Evolutionary conservation across 2,797 vertebrate genomes (phyloP), one percentile per base, ranked within the genome.

Genomic region (Hybognathus amarus): DNA sequence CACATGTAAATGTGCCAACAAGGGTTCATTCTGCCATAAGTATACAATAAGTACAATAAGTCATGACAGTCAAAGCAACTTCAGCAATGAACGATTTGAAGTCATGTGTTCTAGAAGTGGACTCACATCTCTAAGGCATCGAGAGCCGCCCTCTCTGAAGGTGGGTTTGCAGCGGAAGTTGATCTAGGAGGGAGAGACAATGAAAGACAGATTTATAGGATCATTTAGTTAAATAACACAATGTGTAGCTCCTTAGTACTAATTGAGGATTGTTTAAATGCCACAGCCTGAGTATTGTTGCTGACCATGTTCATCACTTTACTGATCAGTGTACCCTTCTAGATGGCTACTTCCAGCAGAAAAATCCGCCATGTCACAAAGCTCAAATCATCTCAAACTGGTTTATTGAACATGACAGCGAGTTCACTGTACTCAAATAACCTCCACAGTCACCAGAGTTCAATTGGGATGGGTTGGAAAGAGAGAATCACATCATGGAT

Each of bases 101-200:
- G n/a, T 40, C 5, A 52, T 54, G 70, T 38, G 40, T 24, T 36
- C 36, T 36, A 36, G n/a, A n/a, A 30, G 7, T 15, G n/a, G 18
- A 85, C 96, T 96, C 92, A 99, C 98, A 86, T 99, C 98, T 95
- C 98, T 94, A 78, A 97, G 95, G 85, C 96, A 96, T 68, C 98
- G 95, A 30, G 97, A 97, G 22, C 96, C 95, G 77, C 97, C 97
- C 91, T 99, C 98, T 90, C 97, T 96, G 91, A 97, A 99, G 22
- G 98, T 99, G 0, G 97, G 97, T 86, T 99, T 99, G 90, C 98
- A 99, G 88, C 97, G 94, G 92, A 99, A 99, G 92, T 97, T 99
- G 89, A 99, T 99, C 98, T 99, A 85, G 90, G 83, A 82, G 85
- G 89, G 38, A 89, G 38, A 89, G n/a, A 70, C 24, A 81, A 22